Conservation (phyloP, 2,113 vertebrate genomes). For the Cariama cristata region DNA sequence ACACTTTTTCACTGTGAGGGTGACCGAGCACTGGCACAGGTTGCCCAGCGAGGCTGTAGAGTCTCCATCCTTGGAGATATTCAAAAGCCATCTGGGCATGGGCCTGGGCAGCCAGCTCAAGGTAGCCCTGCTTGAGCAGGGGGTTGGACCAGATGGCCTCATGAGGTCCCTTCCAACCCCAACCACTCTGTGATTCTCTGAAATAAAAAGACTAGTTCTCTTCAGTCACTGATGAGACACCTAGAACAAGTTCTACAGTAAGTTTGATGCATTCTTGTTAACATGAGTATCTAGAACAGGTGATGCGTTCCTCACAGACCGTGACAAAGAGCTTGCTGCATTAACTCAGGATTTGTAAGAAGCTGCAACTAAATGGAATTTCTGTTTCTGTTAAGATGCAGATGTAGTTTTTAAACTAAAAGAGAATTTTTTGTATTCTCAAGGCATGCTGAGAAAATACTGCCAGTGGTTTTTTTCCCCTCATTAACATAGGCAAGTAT, state of each 20-base stretch:
- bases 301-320: neutral
- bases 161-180: neutral
- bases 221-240: neutral
- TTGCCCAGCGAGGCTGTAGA: neutral
- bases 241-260: neutral
- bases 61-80: neutral
- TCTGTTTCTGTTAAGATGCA: neutral
- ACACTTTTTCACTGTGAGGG: neutral
- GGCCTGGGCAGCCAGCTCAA: neutral
- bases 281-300: neutral
- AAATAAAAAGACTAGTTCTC: neutral
- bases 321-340: neutral
- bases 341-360: neutral
- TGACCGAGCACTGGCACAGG: neutral
- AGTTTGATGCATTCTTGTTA: neutral
- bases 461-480: rapidly evolving
- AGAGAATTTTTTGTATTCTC: neutral
- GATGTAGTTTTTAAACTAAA: neutral
- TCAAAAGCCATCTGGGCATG: neutral
- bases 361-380: neutral
- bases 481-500: neutral
- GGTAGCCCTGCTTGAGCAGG: neutral
- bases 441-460: neutral
- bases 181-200: neutral
- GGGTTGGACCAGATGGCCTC: neutral